phyloP scores from a whole-genome alignment of 2,888 invertebrate species.

The Nymphalis urticae region DNA sequence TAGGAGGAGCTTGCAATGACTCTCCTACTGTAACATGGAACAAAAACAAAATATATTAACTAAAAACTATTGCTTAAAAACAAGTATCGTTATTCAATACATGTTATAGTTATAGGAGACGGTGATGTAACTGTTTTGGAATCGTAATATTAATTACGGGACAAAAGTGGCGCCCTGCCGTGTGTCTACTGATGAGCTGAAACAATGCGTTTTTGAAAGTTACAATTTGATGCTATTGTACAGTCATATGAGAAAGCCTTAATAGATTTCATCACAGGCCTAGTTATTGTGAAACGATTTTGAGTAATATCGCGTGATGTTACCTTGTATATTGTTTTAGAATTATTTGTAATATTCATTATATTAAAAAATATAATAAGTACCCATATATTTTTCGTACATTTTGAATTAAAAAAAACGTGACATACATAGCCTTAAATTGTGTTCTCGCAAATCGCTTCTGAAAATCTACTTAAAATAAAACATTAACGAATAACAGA shows the following conservation, averaged over 20 bases:
- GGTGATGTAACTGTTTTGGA: slow-evolving; percentile 56
- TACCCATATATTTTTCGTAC: too few species aligned
- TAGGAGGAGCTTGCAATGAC: too few species aligned
- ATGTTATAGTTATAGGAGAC: slow-evolving; percentile 48
- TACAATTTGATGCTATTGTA: slow-evolving; percentile 12
- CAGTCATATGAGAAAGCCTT: slow-evolving; percentile 15
- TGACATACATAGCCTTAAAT: too few species aligned
- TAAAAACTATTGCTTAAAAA: slow-evolving; percentile 11
- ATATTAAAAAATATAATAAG: too few species aligned
- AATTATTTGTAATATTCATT: too few species aligned
- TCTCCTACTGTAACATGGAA: too few species aligned
- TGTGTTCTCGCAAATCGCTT: too few species aligned
- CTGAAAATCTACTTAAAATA: too few species aligned
- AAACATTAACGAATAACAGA: too few species aligned
- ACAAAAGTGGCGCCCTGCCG: slow-evolving; percentile 71
- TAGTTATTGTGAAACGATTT: not conserved
- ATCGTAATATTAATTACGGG: slow-evolving; percentile 72
- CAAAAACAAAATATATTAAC: too few species aligned
- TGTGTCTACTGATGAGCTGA: slow-evolving; percentile 49
- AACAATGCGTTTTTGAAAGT: slow-evolving; percentile 53
- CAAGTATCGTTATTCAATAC: slow-evolving; percentile 40
- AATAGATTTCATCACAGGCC: not conserved
- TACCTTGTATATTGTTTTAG: not conserved
- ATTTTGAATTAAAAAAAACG: too few species aligned
- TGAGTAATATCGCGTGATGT: not conserved